Conservation (phyloP, 2,888 invertebrate genomes). For the Eurytoma californica region DNA sequence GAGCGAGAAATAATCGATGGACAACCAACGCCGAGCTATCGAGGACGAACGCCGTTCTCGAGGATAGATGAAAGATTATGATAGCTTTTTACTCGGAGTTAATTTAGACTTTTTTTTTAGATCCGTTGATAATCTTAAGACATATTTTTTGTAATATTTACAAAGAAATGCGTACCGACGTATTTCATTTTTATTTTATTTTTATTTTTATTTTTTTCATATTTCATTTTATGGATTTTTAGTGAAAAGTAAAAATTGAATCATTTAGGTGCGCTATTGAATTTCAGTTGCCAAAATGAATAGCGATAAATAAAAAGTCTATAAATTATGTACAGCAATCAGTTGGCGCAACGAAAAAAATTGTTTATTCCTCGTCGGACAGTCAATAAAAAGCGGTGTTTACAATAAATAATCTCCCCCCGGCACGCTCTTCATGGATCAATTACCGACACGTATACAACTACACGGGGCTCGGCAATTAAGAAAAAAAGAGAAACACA, state of each 20-base stretch:
- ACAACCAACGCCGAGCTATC: not conserved
- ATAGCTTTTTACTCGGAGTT: not conserved
- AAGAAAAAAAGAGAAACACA: constrained; percentile 8
- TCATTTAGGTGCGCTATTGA: too few relatives aligned
- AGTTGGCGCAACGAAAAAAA: not conserved
- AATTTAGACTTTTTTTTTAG: too few relatives aligned
- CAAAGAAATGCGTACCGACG: not conserved
- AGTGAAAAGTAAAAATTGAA: too few relatives aligned
- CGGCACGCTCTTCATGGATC: not conserved
- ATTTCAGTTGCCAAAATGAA: too few relatives aligned
- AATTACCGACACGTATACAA: not conserved
- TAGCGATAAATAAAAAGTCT: too few relatives aligned
- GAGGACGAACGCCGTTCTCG: not conserved
- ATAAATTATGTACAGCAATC: not conserved
- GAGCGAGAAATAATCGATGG: constrained; percentile 31
- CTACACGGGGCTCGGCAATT: not conserved
- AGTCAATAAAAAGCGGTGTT: not conserved
- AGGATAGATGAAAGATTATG: not conserved
- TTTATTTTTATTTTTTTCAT: not conserved
- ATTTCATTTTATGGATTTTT: too few relatives aligned
- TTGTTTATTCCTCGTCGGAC: not conserved
- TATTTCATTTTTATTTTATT: not conserved
- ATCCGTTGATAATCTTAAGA: not conserved
- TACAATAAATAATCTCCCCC: constrained; percentile 8
- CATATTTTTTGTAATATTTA: not conserved